A percentile compares a stretch with the other conserved stretches of the same genome.
Evolutionary conservation across 2,888 invertebrate genomes (phyloP).

Genomic region (Amiota minor): DNA sequence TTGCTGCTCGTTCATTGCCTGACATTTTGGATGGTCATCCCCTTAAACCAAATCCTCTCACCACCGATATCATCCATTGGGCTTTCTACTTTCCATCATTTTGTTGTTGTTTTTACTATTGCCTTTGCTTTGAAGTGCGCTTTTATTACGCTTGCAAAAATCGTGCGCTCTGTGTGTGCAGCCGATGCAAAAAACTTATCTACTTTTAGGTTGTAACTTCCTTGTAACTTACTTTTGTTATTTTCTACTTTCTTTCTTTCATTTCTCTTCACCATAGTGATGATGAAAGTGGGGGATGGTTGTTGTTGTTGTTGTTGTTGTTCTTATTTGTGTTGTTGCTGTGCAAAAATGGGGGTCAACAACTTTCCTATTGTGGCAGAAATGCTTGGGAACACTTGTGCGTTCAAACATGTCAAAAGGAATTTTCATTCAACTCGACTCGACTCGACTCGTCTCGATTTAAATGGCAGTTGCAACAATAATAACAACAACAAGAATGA

Average conservation of each 20-base stretch:
- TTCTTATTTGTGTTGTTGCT: slow-evolving; percentile 11
- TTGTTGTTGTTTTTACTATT: neutral
- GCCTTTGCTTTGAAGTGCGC: slow-evolving; percentile 17
- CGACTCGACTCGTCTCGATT: neutral
- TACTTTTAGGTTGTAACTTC: slow-evolving; percentile 17
- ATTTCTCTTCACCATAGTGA: neutral
- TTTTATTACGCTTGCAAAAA: slow-evolving; percentile 17
- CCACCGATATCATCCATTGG: neutral
- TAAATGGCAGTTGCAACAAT: no score
- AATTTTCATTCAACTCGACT: neutral
- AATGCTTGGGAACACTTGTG: slow-evolving; percentile 18
- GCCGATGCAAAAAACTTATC: slow-evolving; percentile 17
- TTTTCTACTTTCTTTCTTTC: neutral
- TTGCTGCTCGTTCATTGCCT: no score
- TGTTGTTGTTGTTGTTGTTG: neutral
- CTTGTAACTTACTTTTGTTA: slow-evolving; percentile 17
- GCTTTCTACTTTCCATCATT: neutral
- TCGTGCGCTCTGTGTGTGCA: neutral
- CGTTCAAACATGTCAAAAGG: slow-evolving; percentile 26
- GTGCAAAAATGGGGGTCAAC: slow-evolving; percentile 28
- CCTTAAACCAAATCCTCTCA: no score
- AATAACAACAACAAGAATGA: neutral
- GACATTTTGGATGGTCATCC: no score
- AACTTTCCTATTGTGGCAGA: slow-evolving; percentile 30
- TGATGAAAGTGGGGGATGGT: neutral